Percentiles rank a stretch among this genome's conserved stretches.
These are phyloP conservation scores for Neoseiulus cucumeris DNA, from an alignment of 1,140 invertebrate species.

Conservation along the genomic window DNA sequence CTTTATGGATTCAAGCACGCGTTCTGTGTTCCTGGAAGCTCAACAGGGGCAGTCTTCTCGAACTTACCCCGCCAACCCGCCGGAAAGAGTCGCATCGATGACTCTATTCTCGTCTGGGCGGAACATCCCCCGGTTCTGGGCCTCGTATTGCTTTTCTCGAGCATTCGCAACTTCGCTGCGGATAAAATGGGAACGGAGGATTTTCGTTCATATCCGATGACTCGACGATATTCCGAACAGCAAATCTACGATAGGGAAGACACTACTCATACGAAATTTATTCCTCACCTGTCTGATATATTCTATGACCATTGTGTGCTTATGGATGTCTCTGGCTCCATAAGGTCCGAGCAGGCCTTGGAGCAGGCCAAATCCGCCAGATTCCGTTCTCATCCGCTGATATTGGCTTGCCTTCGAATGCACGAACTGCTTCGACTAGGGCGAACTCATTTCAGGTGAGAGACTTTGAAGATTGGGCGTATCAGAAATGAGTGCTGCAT, in stretches of 20 bases:
- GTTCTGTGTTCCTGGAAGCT: too few species aligned
- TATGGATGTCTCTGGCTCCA: conserved; percentile 86
- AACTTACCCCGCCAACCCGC: conserved; percentile 53
- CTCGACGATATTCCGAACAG: too few species aligned
- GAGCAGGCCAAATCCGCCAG: conserved; percentile 68
- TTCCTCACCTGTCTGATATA: conserved; percentile 71
- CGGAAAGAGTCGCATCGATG: conserved; percentile 86
- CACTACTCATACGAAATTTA: too few species aligned
- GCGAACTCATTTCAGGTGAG: conserved; percentile 47
- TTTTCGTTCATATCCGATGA: too few species aligned
- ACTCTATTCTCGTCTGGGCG: conserved; percentile 88
- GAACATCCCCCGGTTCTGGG: conserved; percentile 97
- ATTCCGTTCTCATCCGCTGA: conserved; percentile 95
- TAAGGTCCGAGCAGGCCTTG: conserved; percentile 61
- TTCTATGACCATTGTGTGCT: conserved; percentile 98
- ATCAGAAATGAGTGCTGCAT: conserved; percentile 21
- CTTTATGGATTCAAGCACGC: too few species aligned
- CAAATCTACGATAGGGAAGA: too few species aligned
- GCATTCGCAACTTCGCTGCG: conserved; percentile 83
- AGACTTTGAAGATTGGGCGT: not conserved
- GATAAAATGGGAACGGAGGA: conserved; percentile 40
- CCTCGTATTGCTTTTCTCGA: conserved; percentile 83
- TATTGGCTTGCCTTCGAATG: conserved; percentile 96
- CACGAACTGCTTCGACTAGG: conserved; percentile 90
- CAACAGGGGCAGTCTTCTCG: too few species aligned